These are phyloP conservation scores for Hemiprocne comata DNA, from an alignment of 2,113 vertebrate species.

Conservation along the genomic window DNA sequence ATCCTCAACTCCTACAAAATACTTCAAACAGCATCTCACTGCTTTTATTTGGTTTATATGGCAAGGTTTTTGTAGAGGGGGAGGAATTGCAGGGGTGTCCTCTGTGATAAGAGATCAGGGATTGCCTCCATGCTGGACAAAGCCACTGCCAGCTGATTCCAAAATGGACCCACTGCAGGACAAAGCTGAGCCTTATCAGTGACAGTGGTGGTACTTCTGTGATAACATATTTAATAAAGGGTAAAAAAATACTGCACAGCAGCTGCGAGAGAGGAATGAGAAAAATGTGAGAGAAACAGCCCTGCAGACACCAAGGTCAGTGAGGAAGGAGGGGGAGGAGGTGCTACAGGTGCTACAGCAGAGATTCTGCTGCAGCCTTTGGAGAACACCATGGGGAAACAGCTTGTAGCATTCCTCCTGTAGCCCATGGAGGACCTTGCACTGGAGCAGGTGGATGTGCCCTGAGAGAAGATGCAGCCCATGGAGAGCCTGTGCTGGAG, in stretches of 20 bases:
- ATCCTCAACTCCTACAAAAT: background rate
- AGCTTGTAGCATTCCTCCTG: background rate
- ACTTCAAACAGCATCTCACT: background rate
- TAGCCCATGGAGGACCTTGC: background rate
- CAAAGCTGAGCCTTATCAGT: background rate
- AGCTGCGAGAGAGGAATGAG: background rate
- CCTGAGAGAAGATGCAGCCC: background rate
- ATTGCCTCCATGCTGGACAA: background rate
- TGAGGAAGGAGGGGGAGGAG: background rate
- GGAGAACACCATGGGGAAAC: background rate
- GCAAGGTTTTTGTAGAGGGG: background rate
- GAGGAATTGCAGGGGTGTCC: background rate
- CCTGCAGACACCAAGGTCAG: background rate
- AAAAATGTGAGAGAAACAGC: background rate
- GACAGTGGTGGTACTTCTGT: background rate
- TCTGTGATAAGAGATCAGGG: background rate
- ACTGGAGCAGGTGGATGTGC: background rate
- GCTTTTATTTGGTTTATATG: background rate
- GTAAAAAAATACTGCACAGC: background rate
- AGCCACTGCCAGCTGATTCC: background rate
- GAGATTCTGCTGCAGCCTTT: background rate
- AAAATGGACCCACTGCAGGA: background rate
- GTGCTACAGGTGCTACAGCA: background rate
- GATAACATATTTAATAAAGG: background rate
- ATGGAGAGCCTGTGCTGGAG: accelerated